phyloP scores from a whole-genome alignment of 2,113 vertebrate genomes.

The Vulpes vulpes region DNA sequence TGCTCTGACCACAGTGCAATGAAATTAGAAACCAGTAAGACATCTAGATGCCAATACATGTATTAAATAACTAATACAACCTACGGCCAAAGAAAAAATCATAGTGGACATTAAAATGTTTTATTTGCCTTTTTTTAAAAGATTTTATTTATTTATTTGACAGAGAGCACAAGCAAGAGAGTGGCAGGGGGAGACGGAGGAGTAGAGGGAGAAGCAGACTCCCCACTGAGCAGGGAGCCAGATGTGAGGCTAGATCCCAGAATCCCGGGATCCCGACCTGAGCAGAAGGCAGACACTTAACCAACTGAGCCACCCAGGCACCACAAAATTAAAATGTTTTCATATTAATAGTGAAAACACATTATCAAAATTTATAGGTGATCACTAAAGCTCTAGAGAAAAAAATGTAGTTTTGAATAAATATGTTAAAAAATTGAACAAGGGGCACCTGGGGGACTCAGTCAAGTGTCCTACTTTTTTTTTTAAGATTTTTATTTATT shows the following conservation, averaged over 20 bases:
- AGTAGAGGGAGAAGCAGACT: background rate
- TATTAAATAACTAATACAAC: slow-evolving; percentile 44
- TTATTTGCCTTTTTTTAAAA: background rate
- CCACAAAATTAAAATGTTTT: background rate
- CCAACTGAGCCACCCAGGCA: background rate
- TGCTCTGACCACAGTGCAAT: background rate
- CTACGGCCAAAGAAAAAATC: background rate
- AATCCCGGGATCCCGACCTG: background rate
- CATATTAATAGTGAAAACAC: slow-evolving; percentile 22
- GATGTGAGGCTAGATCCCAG: background rate
- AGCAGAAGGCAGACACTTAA: background rate
- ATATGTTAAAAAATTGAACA: background rate
- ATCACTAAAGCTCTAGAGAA: background rate
- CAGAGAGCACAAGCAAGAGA: background rate
- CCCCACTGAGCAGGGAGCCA: background rate
- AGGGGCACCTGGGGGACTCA: background rate
- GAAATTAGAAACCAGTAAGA: slow-evolving; percentile 29
- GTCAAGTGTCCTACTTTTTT: background rate
- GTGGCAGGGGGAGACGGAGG: background rate
- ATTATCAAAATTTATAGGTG: background rate
- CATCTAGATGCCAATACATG: background rate
- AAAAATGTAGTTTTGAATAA: background rate
- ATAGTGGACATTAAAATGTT: slow-evolving; percentile 22
- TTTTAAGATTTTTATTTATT: too few species aligned
- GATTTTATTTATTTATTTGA: background rate